phyloP scores from a whole-genome alignment of 1,140 invertebrate species.

The Micrasema minimum region DNA sequence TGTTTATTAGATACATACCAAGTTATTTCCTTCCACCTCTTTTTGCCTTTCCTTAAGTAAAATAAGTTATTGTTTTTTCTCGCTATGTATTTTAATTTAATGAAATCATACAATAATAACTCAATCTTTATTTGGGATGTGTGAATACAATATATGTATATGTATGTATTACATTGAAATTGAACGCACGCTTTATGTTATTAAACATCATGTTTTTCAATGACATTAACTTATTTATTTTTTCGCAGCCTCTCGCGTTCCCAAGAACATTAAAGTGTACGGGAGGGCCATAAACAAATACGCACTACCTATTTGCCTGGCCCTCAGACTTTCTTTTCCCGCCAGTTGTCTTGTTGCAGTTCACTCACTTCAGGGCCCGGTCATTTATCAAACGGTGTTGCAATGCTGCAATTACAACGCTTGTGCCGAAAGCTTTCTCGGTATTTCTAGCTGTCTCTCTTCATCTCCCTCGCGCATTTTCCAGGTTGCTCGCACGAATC shows the following conservation, averaged over 20 bases:
- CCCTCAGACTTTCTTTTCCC: constrained; percentile 42
- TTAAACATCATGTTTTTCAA: too few species aligned
- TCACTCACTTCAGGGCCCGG: constrained; percentile 18
- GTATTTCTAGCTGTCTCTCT: constrained; percentile 2
- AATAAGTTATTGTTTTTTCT: too few species aligned
- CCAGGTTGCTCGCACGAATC: background rate
- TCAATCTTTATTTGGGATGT: too few species aligned
- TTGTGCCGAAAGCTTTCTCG: constrained; percentile 49
- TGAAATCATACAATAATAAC: too few species aligned
- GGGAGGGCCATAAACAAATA: constrained; percentile 44
- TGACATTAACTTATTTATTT: too few species aligned
- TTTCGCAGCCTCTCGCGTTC: constrained; percentile 20
- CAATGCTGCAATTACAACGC: constrained; percentile 51
- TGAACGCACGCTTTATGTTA: too few species aligned
- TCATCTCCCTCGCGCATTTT: constrained; percentile 4
- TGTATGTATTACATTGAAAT: too few species aligned
- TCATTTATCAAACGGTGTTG: constrained; percentile 44
- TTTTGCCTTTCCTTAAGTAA: too few species aligned
- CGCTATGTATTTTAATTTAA: too few species aligned
- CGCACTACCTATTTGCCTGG: constrained; percentile 1
- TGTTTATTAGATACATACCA: too few species aligned
- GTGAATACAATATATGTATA: too few species aligned
- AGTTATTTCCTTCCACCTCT: too few species aligned
- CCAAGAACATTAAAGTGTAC: constrained; percentile 17
- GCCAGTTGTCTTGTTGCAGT: constrained; percentile 21